phyloP scores from a whole-genome alignment of 2,888 invertebrate species.

The Parasteatoda lunata region DNA sequence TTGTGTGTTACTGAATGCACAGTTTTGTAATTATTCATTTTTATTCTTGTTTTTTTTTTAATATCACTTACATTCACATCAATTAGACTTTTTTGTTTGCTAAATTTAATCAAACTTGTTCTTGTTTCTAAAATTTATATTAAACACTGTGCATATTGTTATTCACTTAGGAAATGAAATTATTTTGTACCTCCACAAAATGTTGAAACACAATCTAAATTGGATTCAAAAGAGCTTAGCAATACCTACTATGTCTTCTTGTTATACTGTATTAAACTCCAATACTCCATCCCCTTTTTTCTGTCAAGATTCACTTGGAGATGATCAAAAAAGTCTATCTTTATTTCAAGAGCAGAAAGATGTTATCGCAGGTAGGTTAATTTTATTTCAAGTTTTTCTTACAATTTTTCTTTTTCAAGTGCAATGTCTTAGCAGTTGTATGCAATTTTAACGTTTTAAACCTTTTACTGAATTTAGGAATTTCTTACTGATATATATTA shows the following conservation, averaged over 20 bases:
- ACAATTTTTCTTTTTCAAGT: not conserved
- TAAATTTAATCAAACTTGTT: too few species aligned
- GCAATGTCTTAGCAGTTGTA: too few species aligned
- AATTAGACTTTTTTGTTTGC: too few species aligned
- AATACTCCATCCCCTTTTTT: conserved; percentile 46
- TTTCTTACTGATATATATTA: too few species aligned
- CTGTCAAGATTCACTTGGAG: not conserved
- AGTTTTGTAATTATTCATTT: too few species aligned
- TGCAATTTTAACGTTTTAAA: too few species aligned
- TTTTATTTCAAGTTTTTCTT: not conserved
- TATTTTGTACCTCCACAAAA: conserved; percentile 38
- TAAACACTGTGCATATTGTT: too few species aligned
- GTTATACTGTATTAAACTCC: conserved; percentile 22
- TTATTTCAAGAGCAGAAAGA: not conserved
- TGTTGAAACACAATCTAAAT: conserved; percentile 28
- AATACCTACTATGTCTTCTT: conserved; percentile 45
- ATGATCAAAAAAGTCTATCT: not conserved
- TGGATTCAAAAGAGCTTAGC: conserved; percentile 63
- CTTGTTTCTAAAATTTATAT: too few species aligned
- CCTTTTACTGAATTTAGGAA: too few species aligned
- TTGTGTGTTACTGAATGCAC: too few species aligned
- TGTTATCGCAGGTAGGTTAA: conserved; percentile 2
- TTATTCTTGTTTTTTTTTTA: too few species aligned
- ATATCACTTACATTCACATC: too few species aligned
- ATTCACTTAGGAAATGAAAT: conserved; percentile 15